Conservation (phyloP, 2,797 vertebrate species). For the Xenopus petersii region DNA sequence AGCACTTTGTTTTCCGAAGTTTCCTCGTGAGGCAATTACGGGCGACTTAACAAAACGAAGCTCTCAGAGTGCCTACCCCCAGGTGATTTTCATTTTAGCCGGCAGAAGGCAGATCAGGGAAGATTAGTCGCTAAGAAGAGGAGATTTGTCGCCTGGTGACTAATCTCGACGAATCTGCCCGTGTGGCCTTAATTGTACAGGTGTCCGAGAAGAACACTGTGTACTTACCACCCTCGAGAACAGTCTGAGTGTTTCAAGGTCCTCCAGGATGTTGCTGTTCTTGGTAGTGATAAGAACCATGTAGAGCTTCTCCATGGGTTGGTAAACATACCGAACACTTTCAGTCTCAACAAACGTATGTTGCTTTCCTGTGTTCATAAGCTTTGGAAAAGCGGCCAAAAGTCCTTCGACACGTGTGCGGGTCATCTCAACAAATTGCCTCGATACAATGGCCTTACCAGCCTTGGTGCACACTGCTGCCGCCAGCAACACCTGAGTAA, state of each 20-base stretch:
- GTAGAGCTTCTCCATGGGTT: constrained; percentile 96
- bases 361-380: constrained; percentile 97
- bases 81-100: no score
- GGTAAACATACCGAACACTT: constrained; percentile 96
- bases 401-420: constrained; percentile 93
- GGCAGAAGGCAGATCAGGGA: no score
- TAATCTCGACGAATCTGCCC: no score
- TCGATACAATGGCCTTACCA: constrained; percentile 94
- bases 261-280: constrained; percentile 98
- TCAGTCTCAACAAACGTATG: constrained; percentile 98
- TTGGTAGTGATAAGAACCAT: constrained; percentile 98
- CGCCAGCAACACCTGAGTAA: constrained; percentile 89
- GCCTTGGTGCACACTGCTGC: constrained; percentile 98
- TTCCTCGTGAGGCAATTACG: no score
- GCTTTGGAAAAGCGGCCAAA: constrained; percentile 91
- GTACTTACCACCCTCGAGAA: constrained; percentile 92
- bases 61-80: no score
- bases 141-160: no score
- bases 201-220: not conserved
- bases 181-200: no score
- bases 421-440: constrained; percentile 98
- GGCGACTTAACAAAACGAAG: no score
- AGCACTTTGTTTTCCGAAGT: no score
- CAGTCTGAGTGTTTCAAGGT: constrained; percentile 92
- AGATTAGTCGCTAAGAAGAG: no score